Evolutionary conservation across 2,113 vertebrate genomes (phyloP), one percentile per base, ranked within the genome.

Genomic region (Laticauda colubrina): DNA sequence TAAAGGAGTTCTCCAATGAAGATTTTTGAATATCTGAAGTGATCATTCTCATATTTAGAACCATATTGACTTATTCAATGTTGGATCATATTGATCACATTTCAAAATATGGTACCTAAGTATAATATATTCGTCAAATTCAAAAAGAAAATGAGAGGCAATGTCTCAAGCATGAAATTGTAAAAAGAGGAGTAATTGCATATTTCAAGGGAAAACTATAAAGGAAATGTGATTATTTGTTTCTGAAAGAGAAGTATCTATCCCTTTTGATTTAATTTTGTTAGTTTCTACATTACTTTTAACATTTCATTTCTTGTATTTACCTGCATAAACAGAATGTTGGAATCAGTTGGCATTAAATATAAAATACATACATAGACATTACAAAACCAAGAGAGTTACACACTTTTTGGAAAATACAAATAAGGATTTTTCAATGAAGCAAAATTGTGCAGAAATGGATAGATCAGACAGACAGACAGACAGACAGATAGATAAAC

Each of bases 261-360:
- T 29, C 1, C 29, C 12, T 15, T 69, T 69, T 69, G 29, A 69
- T 69, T 69, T 14, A 61, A 61, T 26, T 12, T 15, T 29, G 0
- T 29, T 69, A 69, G 29, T n/a, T 64, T 12, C 26, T 69, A n/a
- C 14, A 26, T 29, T 64, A 29, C 4, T 14, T 64, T 64, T 29
- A 64, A 14, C 3, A 69, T n/a, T 64, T 64, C 0, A 29, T 64
- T 64, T 64, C 10, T 64, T 64, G 10, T 12, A 1, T 14, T 64
- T 5, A 64, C 1, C 4, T 4, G 10, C 3, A 26, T 64, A 12
- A 64, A 64, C 24, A n/a, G 10, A 64, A n/a, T 64, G 4, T 14
- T 64, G 61, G 11, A n/a, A n/a, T n/a, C 3, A n/a, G 4, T 12
- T 12, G 0, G 1, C 4, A 69, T 69, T 2, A n/a, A 0, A 14